Conservation (phyloP, 2,113 vertebrate genomes). For the Gymnarchus niloticus region DNA sequence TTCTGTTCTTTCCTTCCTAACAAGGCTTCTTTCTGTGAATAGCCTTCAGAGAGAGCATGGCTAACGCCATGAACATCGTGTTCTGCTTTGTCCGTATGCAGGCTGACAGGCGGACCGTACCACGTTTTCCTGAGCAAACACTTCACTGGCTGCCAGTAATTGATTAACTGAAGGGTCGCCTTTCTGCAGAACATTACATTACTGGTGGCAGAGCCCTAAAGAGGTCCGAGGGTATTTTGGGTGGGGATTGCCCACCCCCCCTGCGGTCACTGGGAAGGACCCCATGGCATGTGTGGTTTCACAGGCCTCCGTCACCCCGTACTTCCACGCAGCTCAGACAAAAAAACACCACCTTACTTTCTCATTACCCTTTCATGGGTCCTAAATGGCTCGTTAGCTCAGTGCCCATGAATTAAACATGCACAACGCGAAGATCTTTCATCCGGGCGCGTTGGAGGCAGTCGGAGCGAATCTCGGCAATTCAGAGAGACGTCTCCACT, state of each 20-base stretch:
- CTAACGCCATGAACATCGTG: background rate
- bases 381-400: slow-evolving; percentile 23
- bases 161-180: background rate
- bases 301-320: background rate
- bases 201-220: no score
- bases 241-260: no score
- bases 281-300: no score
- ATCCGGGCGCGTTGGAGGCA: slow-evolving; percentile 4
- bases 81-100: background rate
- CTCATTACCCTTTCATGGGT: slow-evolving; percentile 16
- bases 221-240: no score
- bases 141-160: background rate
- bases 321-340: background rate
- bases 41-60: background rate
- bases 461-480: background rate
- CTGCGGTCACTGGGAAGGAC: no score
- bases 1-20: background rate
- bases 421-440: slow-evolving; percentile 20
- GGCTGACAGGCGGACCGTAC: background rate
- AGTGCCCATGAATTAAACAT: slow-evolving; percentile 2
- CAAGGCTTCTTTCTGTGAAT: background rate
- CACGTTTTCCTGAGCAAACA: background rate
- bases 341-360: background rate
- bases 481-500: slow-evolving; percentile 1
- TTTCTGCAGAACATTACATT: no score